Conservation (phyloP, 2,797 vertebrate genomes). For the Crocidura indochinensis region DNA sequence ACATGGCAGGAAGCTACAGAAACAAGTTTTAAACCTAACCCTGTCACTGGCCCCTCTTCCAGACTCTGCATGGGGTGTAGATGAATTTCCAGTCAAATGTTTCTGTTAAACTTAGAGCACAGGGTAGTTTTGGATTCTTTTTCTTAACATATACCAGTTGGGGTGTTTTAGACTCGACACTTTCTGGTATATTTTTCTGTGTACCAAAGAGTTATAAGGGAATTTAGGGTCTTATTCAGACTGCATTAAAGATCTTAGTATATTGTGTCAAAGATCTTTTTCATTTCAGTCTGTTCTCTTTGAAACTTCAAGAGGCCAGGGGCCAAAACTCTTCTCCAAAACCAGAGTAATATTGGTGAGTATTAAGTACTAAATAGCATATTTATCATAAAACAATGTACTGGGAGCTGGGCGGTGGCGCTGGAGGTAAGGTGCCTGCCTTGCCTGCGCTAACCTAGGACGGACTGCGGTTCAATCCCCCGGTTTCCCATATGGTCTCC, state of each 20-base stretch:
- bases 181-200: neutral
- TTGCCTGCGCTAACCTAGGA: too few species aligned
- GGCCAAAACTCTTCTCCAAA: neutral
- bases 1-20: neutral
- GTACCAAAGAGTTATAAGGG: neutral
- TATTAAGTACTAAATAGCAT: neutral
- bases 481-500: too few species aligned
- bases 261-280: neutral
- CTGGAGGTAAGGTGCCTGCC: too few species aligned
- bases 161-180: neutral
- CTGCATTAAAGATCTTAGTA: conserved; percentile 11
- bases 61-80: neutral
- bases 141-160: neutral
- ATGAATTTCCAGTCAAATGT: neutral
- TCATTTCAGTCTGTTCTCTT: conserved; percentile 38
- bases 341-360: neutral
- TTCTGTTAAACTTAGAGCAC: neutral
- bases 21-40: neutral
- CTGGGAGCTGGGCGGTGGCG: too few species aligned
- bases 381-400: neutral
- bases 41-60: neutral
- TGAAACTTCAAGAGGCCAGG: neutral
- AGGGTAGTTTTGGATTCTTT: neutral
- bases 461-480: too few species aligned
- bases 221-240: neutral